Conservation (phyloP, 92 coral and sea anemone genomes). For the Diadumene lineata region DNA sequence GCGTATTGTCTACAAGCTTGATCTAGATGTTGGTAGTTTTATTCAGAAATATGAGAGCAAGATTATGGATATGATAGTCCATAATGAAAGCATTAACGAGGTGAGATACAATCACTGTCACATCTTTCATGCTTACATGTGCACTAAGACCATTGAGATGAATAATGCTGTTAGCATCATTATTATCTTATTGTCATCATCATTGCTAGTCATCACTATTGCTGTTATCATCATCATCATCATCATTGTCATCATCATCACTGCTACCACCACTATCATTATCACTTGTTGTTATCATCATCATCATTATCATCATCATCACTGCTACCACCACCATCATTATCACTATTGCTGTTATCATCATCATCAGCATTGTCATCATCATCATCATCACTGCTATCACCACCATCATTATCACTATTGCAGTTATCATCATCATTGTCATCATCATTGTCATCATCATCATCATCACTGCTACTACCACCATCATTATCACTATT, state of each 20-base stretch:
- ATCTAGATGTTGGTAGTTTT: conserved; percentile 30
- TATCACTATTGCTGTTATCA: not conserved
- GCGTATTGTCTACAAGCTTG: conserved; percentile 31
- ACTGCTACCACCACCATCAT: not conserved
- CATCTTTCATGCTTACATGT: too few species aligned
- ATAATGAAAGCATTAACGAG: conserved; percentile 42
- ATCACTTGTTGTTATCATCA: not conserved
- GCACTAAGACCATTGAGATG: too few species aligned
- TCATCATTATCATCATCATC: not conserved
- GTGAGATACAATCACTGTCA: conserved; percentile 27
- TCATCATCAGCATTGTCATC: not conserved
- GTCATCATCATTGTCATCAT: not conserved
- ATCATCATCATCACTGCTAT: not conserved
- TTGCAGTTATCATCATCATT: not conserved
- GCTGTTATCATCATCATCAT: not conserved
- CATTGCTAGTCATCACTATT: too few species aligned
- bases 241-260: not conserved
- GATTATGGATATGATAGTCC: conserved; percentile 50
- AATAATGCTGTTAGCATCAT: too few species aligned
- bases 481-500: not conserved
- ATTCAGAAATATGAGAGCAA: conserved; percentile 41
- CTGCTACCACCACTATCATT: not conserved
- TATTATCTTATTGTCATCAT: not conserved
- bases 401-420: not conserved
- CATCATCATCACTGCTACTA: not conserved